These are phyloP conservation scores for Daboia siamensis DNA, from an alignment of 2,113 vertebrate species.

Conservation along the genomic window DNA sequence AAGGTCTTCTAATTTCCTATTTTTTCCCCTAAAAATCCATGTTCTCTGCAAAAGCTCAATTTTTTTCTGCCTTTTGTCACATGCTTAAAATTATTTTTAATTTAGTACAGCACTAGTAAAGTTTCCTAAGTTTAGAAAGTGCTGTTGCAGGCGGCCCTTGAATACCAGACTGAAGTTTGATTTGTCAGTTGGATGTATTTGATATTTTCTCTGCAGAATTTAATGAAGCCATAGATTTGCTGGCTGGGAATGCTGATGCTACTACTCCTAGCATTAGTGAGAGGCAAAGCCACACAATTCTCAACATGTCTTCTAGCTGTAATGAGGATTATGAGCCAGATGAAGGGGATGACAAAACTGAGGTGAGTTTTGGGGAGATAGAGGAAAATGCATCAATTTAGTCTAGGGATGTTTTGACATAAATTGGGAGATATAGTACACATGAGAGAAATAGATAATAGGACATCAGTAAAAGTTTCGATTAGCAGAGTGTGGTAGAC, in stretches of 20 bases:
- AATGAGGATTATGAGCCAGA: slow-evolving; percentile 71
- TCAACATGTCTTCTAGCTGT: slow-evolving; percentile 68
- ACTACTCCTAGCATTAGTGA: slow-evolving; percentile 60
- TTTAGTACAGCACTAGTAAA: background rate
- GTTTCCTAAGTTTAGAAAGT: background rate
- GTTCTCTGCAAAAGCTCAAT: background rate
- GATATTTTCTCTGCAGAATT: slow-evolving; percentile 68
- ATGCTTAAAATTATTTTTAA: background rate
- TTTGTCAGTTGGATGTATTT: background rate
- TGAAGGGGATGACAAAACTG: slow-evolving; percentile 70
- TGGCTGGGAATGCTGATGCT: slow-evolving; percentile 71
- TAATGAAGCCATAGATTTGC: slow-evolving; percentile 74
- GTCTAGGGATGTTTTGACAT: background rate
- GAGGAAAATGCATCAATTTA: background rate
- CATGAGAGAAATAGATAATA: background rate
- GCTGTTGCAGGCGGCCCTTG: background rate
- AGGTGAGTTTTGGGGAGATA: slow-evolving; percentile 38
- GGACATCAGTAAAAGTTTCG: background rate
- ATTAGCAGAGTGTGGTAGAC: background rate
- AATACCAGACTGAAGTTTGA: background rate
- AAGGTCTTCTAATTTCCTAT: background rate
- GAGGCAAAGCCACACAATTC: slow-evolving; percentile 45
- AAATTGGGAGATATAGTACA: background rate
- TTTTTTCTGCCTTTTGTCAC: background rate
- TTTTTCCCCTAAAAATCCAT: background rate